Percentiles rank a stretch among this genome's conserved stretches.
Conservation (phyloP, 2,797 vertebrate species). For the Parauchenoglanis ngamensis region DNA sequence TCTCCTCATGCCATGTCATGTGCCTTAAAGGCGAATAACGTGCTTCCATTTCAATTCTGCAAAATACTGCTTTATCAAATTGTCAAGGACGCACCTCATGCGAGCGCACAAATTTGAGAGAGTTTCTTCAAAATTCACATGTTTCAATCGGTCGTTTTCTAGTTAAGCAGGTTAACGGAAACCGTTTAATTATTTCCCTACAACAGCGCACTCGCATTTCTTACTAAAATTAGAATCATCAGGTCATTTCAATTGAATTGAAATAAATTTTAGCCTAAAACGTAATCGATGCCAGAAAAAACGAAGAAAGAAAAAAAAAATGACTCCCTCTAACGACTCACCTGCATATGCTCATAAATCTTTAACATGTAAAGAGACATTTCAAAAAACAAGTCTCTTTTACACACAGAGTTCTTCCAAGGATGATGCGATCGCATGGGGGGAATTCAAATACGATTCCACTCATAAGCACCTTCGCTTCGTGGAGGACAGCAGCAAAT, state of each 20-base stretch:
- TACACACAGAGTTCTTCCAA: slow-evolving; percentile 48
- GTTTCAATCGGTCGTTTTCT: no score
- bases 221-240: neutral
- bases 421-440: slow-evolving; percentile 61
- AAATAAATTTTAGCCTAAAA: neutral
- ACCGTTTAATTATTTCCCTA: neutral
- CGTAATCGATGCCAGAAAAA: neutral
- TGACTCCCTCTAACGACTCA: neutral
- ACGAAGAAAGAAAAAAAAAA: neutral
- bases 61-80: no score
- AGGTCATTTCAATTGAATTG: neutral
- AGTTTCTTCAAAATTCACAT: no score
- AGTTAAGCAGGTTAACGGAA: no score
- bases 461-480: slow-evolving; percentile 71
- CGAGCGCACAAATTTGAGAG: no score
- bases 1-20: no score
- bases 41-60: no score
- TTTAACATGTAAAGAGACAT: neutral
- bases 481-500: slow-evolving; percentile 65
- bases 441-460: slow-evolving; percentile 71
- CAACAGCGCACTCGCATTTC: neutral
- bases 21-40: no score
- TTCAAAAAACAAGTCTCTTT: neutral
- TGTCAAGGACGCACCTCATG: no score
- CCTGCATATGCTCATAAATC: neutral